Percentiles rank a stretch among this genome's conserved stretches.
Evolutionary conservation across 2,797 vertebrate genomes (phyloP).

Genomic region (Sebastolobus alascanus): DNA sequence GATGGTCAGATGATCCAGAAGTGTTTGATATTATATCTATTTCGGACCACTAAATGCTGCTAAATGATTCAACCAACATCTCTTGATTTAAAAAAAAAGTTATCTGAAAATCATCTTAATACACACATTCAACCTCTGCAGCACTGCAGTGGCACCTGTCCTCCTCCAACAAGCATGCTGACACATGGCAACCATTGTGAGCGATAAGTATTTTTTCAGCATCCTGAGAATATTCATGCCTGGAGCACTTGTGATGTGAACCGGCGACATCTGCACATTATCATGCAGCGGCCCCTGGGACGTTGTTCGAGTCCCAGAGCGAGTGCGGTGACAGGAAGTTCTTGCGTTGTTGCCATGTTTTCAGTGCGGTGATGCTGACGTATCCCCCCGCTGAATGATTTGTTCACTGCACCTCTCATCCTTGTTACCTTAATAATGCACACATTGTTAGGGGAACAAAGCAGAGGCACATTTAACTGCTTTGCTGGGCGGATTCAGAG

Average conservation of each 20-base stretch:
- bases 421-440: neutral
- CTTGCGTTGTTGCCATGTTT: constrained; percentile 13
- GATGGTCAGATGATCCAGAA: neutral
- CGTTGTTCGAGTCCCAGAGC: constrained; percentile 18
- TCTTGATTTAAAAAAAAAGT: neutral
- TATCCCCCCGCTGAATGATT: neutral
- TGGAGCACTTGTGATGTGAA: constrained; percentile 32
- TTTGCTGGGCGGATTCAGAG: neutral
- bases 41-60: neutral
- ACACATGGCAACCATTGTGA: constrained; percentile 22
- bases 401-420: constrained; percentile 2
- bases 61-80: neutral
- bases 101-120: neutral
- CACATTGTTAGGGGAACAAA: constrained; percentile 3
- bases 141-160: constrained; percentile 11
- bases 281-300: constrained; percentile 24
- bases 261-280: constrained; percentile 41
- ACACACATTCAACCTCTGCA: neutral
- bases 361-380: neutral
- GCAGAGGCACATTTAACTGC: neutral
- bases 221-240: constrained; percentile 32
- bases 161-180: constrained; percentile 11
- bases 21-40: neutral
- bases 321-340: constrained; percentile 24
- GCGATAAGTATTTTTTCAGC: neutral